Percentiles rank a stretch among this genome's conserved stretches.
Conservation (phyloP, 2,888 invertebrate species). For the Meteorus colon region DNA sequence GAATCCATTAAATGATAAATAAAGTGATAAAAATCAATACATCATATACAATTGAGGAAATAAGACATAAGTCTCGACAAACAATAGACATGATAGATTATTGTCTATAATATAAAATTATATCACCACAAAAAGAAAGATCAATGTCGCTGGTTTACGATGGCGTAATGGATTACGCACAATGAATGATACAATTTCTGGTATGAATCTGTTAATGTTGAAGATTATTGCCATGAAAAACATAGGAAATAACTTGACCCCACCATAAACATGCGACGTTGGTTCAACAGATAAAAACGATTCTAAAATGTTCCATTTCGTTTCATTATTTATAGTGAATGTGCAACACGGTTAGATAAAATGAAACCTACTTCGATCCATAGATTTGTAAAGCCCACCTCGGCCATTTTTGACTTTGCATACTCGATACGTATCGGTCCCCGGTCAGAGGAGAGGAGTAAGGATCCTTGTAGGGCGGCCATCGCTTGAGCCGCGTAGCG, state of each 20-base stretch:
- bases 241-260: neutral
- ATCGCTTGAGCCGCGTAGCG: constrained; percentile 93
- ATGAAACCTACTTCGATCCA: constrained; percentile 76
- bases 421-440: constrained; percentile 99
- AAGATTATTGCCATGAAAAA: neutral
- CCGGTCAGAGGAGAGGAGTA: constrained; percentile 95
- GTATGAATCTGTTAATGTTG: neutral
- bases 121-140: neutral
- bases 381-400: constrained; percentile 76
- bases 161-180: neutral
- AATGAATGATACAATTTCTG: neutral
- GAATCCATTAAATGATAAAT: neutral
- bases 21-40: neutral
- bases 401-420: constrained; percentile 99
- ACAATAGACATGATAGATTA: neutral
- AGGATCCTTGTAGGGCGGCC: constrained; percentile 95
- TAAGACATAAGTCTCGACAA: neutral
- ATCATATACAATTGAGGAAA: neutral
- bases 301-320: no score
- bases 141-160: neutral
- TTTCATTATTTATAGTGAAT: constrained; percentile 1
- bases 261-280: constrained; percentile 4
- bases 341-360: constrained; percentile 50
- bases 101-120: neutral
- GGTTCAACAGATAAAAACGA: neutral